Evolutionary conservation across 1,140 invertebrate species (phyloP), one percentile per base, ranked within the genome.

Genomic region (Steinernema khuongi): DNA sequence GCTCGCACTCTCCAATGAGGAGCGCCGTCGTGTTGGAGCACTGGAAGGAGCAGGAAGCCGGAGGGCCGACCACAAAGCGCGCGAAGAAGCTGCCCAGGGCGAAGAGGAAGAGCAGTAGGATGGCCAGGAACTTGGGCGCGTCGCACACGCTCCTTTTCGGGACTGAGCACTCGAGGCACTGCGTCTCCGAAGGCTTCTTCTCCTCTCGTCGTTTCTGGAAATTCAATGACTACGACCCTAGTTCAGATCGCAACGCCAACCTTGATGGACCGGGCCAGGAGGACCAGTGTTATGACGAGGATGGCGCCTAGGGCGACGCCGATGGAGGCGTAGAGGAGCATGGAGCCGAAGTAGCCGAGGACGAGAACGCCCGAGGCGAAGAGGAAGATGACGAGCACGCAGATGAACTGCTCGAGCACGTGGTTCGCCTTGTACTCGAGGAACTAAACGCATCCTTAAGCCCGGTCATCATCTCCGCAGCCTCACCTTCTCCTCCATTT

Each of bases 401-500:
- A 77, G 67, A 41, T 44, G 68, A 76, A 74, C 68, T 76, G 75
- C 36, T 32, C 28, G 22, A 77, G 60, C 1, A 76, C 26, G n/a
- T 74, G 31, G 19, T 30, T 31, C 67, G 77, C 77, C 43, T 78
- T 78, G 32, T 70, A 31, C 31, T 79, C 68, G 33, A 77, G 68
- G 67, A 78, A 78, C 77, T 77, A 33, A 77, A 72, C 1, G 19
- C 11, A 7, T 41, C 7, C 36, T 76, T 1, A n/a, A 67, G 18
- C 43, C 7, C 22, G n/a, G 29, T 67, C 2, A 19, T 2, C 18
- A 74, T 18, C n/a, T 71, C 36, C n/a, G 50, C 4, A 60, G 11
- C 30, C 66, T 67, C 30, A 76, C 76, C 74, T 78, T 78, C 19
- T 76, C 70, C 68, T 78, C 77, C 14, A 77, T 74, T 4, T 71